Conservation (phyloP, 1,140 invertebrate species). For the Drosophila parvula region DNA sequence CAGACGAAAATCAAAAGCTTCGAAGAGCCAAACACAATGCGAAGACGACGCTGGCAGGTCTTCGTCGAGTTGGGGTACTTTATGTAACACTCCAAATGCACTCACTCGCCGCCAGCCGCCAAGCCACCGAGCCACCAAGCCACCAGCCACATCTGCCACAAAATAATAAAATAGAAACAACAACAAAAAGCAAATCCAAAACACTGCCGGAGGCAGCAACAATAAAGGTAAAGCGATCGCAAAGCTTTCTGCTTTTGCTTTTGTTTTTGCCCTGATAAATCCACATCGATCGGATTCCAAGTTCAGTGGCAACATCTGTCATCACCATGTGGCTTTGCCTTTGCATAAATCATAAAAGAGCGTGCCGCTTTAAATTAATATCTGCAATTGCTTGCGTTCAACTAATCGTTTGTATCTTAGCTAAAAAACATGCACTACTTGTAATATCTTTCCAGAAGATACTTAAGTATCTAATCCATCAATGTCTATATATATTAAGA, state of each 20-base stretch:
- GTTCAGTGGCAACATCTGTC: conserved; percentile 71
- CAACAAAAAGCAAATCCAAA: conserved; percentile 22
- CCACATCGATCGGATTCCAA: conserved; percentile 45
- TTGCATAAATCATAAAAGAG: conserved; percentile 24
- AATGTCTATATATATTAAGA: background rate
- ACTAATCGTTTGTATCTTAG: background rate
- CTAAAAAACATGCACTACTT: background rate
- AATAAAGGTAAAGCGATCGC: conserved; percentile 17
- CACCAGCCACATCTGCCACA: conserved; percentile 44
- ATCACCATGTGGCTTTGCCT: background rate
- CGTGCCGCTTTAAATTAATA: conserved; percentile 2
- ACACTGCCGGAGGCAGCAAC: background rate
- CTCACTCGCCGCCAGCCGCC: conserved; percentile 58
- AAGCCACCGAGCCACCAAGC: conserved; percentile 29
- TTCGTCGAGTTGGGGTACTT: conserved; percentile 57
- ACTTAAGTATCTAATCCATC: background rate
- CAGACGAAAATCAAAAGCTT: conserved; percentile 62
- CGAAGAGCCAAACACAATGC: conserved; percentile 50
- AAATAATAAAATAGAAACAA: conserved; percentile 3
- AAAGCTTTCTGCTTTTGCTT: conserved; percentile 38
- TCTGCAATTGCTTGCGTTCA: background rate
- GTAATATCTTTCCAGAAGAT: background rate
- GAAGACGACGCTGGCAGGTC: conserved; percentile 51
- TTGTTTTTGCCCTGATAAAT: conserved; percentile 64
- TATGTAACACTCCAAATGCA: conserved; percentile 79